These are phyloP conservation scores for Cryptoprocta ferox DNA, from an alignment of 2,797 vertebrate species.

Conservation along the genomic window DNA sequence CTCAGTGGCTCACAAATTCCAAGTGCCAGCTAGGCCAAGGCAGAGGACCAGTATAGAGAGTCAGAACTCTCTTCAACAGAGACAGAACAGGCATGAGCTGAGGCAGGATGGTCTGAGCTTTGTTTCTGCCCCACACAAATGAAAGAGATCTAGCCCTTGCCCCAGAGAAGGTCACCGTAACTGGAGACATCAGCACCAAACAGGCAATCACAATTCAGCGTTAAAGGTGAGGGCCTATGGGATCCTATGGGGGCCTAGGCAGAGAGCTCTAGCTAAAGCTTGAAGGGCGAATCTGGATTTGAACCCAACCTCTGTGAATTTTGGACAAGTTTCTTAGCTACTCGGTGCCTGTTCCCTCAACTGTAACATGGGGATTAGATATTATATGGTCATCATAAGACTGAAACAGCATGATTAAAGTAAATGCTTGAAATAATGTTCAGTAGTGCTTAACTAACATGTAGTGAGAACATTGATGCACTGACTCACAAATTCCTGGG, in stretches of 20 bases:
- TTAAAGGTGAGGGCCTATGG: not conserved
- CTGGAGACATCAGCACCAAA: not conserved
- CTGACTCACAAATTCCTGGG: not conserved
- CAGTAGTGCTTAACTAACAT: not conserved
- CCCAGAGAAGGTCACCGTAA: not conserved
- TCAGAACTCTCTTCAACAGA: not conserved
- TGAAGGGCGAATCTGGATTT: not conserved
- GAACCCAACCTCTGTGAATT: not conserved
- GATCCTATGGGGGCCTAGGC: not conserved
- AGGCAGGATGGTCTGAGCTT: not conserved
- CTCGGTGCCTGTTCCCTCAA: not conserved
- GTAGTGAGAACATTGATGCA: not conserved
- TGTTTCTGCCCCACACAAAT: not conserved
- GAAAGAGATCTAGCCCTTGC: not conserved
- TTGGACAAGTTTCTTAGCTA: not conserved
- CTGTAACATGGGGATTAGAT: not conserved
- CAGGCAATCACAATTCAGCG: rapidly evolving
- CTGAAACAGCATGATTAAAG: not conserved
- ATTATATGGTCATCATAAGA: not conserved
- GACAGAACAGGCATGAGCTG: not conserved
- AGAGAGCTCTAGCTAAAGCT: not conserved
- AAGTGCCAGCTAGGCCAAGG: not conserved
- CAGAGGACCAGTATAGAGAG: rapidly evolving
- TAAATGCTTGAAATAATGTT: not conserved
- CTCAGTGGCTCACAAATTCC: not conserved